Base-by-base conservation (phyloP, 2,113 vertebrate genomes). In the Lamprotornis superbus region DNA sequence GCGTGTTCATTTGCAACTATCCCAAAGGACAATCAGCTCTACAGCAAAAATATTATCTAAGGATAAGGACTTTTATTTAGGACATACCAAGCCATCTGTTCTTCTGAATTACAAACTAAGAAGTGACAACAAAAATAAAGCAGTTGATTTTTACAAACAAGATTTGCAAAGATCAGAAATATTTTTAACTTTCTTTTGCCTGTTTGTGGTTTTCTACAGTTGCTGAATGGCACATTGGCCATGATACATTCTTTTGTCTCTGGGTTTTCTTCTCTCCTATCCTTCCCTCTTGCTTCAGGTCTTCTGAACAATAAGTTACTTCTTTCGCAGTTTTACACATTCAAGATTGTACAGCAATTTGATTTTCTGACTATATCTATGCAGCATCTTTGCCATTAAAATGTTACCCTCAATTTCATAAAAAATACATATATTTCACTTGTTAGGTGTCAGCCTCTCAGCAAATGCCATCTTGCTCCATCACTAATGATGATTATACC, bases 391-490 rank as follows among this genome's bases (percentile, higher is more conserved):
- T 80, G 55, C 44, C 63, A 83, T 70, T 77, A 93, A 91, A 88
- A 77, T 46, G 18, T 74, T 77, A n/a, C 44, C 64, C 68, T 83
- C 35, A 65, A 40, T 93, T 95, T 91, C 59, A 50, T 60, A 71
- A 84, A 96, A 92, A 76, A 56, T n/a, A 68, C 15, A 61, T 64
- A 64, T 88, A 88, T 83, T 92, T 95, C 90, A 91, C 75, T 70
- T 94, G 84, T 90, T 93, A 95, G 79, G 44, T 93, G 90, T 56
- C 76, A 86, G 83, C 39, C 56, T 82, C 78, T 91, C 87, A 94
- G 76, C 88, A 94, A 85, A 90, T 95, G 74, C 55, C 49, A 75
- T 85, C 69, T 49, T 89, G 83, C 75, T 64, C 69, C 8, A 23
- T 39, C 65, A 49, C 37, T 90, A 90, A 92, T 92, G 83, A 93